Base-by-base conservation (phyloP, 2,797 vertebrate genomes). In the Etheostoma perlongum region DNA sequence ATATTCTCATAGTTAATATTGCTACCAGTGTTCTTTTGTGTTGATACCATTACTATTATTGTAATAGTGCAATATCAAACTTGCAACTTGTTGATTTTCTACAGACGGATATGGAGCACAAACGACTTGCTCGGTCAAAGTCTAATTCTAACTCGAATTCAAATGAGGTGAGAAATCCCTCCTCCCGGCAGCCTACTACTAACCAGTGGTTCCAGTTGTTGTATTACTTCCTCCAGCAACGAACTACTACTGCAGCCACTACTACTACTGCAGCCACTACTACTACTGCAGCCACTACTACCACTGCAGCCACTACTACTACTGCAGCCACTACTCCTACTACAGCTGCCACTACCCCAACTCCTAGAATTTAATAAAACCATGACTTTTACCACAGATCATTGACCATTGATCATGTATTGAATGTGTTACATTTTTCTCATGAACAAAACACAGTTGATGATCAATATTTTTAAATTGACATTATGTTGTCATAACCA, bases 41-140 rank as follows among this genome's bases (percentile, higher is more conserved):
- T 2, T 52, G 14, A 70, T 3, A 27, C 1, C 4, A 67, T 19
- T 15, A 16, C 14, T 13, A 0, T 7, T 7, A 59, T 7, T 19
- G 16, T 49, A 2, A 42, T 10, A 30, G 10, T 36, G 1, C 2
- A 60, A 36, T 14, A 51, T 19, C 0, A 49, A 42, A 47, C 16
- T 13, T 18, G 3, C 6, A 59, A 67, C n/a, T 13, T 62, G 11
- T 64, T 7, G 6, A 19, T 67, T 82, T 52, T 40, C 5, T 25
- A 30, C 74, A 87, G 78, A 40, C 49, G 60, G 40, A 47, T 11
- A 6, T 11, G 18, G 53, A 36, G 25, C 67, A 2, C 18, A 72
- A 51, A 49, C 59, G 65, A 47, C 0, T 76, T 53, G 61, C 65
- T 61, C 73, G 76, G n/a, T 81, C 82, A 2, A 0, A 0, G 0